Evolutionary conservation across 2,797 vertebrate genomes (phyloP), one percentile per base, ranked within the genome.

Genomic region (Platalea minor): DNA sequence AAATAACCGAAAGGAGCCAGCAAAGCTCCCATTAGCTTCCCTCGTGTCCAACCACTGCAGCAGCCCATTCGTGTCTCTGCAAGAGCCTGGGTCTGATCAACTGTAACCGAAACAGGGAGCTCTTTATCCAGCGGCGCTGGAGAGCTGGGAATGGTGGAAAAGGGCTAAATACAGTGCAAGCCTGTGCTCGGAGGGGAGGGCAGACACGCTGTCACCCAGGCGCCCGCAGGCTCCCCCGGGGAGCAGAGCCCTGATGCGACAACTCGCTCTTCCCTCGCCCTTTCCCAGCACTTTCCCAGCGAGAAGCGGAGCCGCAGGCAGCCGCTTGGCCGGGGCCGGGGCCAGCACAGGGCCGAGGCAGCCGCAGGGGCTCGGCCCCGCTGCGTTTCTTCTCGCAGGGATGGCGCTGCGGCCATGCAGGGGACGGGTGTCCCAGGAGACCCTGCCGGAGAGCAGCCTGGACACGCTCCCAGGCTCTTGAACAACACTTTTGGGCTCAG

Each of bases 221-320:
- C 11, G 0, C 68, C 85, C 18, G 69, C 37, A 9, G 41, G 50
- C 56, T 35, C 57, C 79, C 75, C 50, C 2, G 59, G 94, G 85
- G 33, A 65, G 24, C 25, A 2, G 61, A 80, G 64, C 60, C 26
- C 18, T 68, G 89, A 37, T n/a, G 87, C 31, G 61, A 65, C 24
- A 43, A 14, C 39, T 11, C 23, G 2, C 72, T 63, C 48, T 12
- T 57, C 29, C 54, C 29, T 85, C 39, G 5, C 73, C 76, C 79
- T 80, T 93, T 91, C 87, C 90, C 72, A 78, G 63, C 24, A 4
- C 29, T 74, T 91, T 86, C 86, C 73, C 87, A 80, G 60, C 13
- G 4, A 54, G 82, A 46, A 12, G 54, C 4, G 3, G 65, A 56
- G 57, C 79, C 5, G 3, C 37, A 13, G 74, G 79, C 33, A 86